These are phyloP conservation scores for Lucilia cuprina DNA, from an alignment of 1,140 invertebrate species.

Conservation along the genomic window DNA sequence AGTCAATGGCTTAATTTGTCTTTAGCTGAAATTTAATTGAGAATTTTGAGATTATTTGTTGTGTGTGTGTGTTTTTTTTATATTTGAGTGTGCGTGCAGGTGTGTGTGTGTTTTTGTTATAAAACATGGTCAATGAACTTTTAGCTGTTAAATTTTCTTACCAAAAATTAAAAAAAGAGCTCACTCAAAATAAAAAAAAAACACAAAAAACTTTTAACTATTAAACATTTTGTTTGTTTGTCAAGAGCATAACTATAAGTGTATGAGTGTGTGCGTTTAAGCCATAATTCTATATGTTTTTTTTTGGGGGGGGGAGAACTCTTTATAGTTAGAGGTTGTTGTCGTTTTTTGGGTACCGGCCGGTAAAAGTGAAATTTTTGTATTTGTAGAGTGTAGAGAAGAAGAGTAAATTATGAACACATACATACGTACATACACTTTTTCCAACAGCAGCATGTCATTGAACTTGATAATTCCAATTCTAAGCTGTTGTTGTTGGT, in stretches of 20 bases:
- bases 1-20: background rate
- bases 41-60: no score
- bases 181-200: conserved; percentile 5
- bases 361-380: conserved; percentile 40
- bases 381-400: background rate
- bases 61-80: no score
- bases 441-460: conserved; percentile 24
- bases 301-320: background rate
- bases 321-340: background rate
- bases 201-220: background rate
- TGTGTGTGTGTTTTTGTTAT: background rate
- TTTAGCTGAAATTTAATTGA: no score
- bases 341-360: conserved; percentile 29
- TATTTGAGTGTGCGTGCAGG: background rate
- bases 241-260: background rate
- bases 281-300: background rate
- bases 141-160: conserved; percentile 17
- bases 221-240: no score
- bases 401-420: background rate
- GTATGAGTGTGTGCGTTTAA: background rate
- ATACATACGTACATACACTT: background rate
- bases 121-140: conserved; percentile 26
- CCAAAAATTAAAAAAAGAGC: conserved; percentile 6
- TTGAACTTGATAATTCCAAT: conserved; percentile 22
- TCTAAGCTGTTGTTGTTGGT: background rate